Conservation (phyloP, 2,797 vertebrate genomes). For the Syndactyla subalaris region DNA sequence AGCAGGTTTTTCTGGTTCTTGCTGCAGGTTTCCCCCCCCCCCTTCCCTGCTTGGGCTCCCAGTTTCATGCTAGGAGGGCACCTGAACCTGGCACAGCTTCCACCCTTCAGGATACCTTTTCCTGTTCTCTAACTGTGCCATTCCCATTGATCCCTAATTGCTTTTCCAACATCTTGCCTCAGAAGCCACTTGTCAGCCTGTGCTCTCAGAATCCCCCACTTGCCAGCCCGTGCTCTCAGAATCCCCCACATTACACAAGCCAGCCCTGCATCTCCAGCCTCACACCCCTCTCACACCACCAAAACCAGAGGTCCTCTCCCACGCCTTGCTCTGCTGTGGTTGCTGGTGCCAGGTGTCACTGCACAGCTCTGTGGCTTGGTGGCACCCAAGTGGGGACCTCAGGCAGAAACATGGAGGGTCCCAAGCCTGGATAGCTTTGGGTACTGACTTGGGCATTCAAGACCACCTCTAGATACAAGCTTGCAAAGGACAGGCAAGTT, state of each 20-base stretch:
- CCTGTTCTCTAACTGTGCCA: background rate
- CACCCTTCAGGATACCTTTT: background rate
- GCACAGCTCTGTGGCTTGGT: background rate
- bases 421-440: background rate
- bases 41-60: background rate
- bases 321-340: accelerated
- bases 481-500: background rate
- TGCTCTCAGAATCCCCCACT: background rate
- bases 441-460: background rate
- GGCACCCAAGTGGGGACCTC: background rate
- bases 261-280: background rate
- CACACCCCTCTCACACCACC: background rate
- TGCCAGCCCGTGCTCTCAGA: background rate
- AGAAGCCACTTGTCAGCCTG: background rate
- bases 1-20: conserved; percentile 67
- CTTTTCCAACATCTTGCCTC: background rate
- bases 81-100: background rate
- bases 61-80: background rate
- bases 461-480: background rate
- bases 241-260: background rate
- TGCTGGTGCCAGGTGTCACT: background rate
- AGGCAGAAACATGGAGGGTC: background rate
- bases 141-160: background rate
- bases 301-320: background rate
- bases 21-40: background rate